Evolutionary conservation across 2,113 vertebrate species (phyloP).

Genomic region (Gymnarchus niloticus): DNA sequence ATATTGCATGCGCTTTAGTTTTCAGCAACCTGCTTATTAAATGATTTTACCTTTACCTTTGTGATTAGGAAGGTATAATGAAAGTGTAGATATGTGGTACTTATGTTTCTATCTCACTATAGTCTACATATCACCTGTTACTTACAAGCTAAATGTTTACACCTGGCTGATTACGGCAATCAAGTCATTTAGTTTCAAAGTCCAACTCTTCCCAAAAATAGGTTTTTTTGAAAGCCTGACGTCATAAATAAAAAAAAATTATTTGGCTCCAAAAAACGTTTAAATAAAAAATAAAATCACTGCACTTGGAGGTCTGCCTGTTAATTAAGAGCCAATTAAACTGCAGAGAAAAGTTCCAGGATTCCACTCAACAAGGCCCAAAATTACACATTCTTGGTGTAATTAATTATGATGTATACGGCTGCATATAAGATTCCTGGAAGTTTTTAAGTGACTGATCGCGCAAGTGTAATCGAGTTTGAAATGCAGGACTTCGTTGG

Average conservation of each 20-base stretch:
- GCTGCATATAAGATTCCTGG: too few species aligned
- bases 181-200: background rate
- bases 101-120: background rate
- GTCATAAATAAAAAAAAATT: background rate
- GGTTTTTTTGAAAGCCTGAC: background rate
- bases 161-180: too few species aligned
- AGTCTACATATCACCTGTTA: background rate
- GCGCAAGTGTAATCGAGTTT: too few species aligned
- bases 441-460: too few species aligned
- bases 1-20: too few species aligned
- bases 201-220: background rate
- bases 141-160: background rate
- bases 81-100: background rate
- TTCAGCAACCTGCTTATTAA: too few species aligned
- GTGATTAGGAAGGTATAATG: background rate
- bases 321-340: background rate
- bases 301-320: background rate
- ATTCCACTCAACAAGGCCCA: background rate
- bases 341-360: background rate
- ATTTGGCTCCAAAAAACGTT: background rate
- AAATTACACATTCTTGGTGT: background rate
- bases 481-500: too few species aligned
- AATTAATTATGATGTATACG: background rate
- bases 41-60: too few species aligned
- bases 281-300: background rate